Conservation (phyloP, 2,797 vertebrate species). For the Microctenopoma stevenorrisi region DNA sequence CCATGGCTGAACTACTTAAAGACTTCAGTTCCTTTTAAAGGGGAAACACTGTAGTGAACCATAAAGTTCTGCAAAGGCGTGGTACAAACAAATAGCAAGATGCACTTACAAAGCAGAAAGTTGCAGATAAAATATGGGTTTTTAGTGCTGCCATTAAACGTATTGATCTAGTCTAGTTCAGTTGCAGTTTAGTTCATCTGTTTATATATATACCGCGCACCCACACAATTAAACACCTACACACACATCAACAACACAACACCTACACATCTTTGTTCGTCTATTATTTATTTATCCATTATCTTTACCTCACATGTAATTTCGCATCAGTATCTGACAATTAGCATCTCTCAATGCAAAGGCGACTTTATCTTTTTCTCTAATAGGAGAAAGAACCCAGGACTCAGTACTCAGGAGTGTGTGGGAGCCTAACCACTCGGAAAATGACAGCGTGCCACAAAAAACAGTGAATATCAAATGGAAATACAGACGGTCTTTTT, state of each 20-base stretch:
- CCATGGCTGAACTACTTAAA: constrained; percentile 29
- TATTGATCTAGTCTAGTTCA: not conserved
- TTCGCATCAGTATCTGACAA: constrained; percentile 64
- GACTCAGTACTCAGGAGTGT: constrained; percentile 41
- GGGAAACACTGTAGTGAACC: constrained; percentile 10
- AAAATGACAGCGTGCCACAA: constrained; percentile 75
- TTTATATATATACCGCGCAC: not conserved
- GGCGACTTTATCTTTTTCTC: constrained; percentile 58
- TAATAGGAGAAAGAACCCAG: constrained; percentile 48
- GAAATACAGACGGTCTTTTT: constrained; percentile 73
- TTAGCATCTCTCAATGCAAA: constrained; percentile 71
- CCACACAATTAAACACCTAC: not conserved
- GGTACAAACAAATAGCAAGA: not conserved
- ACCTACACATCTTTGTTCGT: not conserved
- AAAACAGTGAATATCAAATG: constrained; percentile 78
- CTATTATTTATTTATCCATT: constrained; percentile 58
- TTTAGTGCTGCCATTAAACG: not conserved
- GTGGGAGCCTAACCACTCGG: constrained; percentile 56
- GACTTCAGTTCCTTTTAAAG: constrained; percentile 4
- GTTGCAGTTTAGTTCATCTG: not conserved
- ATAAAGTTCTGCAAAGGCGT: constrained; percentile 1
- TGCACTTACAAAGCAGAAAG: not conserved
- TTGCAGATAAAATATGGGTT: not conserved
- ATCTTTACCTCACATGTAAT: constrained; percentile 56
- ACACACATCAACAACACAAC: not conserved